Percentiles rank a stretch among this genome's conserved stretches.
Conservation (phyloP, 1,140 invertebrate genomes). For the Aporrectodea caliginosa region DNA sequence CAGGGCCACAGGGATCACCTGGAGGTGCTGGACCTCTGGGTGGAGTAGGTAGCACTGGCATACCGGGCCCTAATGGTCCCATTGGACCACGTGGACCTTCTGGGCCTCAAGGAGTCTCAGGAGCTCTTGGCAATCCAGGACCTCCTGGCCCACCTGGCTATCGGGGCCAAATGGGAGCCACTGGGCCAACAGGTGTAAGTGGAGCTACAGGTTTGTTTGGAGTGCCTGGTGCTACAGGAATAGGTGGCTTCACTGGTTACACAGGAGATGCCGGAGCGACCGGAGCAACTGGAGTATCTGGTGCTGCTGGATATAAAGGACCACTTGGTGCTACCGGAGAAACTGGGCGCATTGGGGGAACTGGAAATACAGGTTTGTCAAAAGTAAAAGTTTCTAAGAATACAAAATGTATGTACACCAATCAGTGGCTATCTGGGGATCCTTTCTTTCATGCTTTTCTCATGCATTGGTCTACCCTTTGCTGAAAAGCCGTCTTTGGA, state of each 20-base stretch:
- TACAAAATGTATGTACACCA: too few relatives aligned
- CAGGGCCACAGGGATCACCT: conserved; percentile 7
- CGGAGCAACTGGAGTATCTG: conserved; percentile 19
- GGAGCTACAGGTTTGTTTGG: conserved; percentile 31
- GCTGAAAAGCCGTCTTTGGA: too few relatives aligned
- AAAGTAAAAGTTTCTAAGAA: too few relatives aligned
- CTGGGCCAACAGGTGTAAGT: not conserved
- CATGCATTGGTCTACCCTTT: too few relatives aligned
- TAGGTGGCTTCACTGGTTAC: conserved; percentile 52
- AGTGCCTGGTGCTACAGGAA: conserved; percentile 30
- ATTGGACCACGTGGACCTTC: not conserved
- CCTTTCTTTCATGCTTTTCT: too few relatives aligned
- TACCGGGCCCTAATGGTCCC: conserved; percentile 33
- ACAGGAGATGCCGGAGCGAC: conserved; percentile 59
- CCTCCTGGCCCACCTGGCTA: not conserved
- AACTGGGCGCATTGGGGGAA: conserved; percentile 75
- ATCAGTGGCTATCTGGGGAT: too few relatives aligned
- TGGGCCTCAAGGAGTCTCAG: conserved; percentile 9
- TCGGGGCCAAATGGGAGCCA: not conserved
- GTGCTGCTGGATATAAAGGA: conserved; percentile 62
- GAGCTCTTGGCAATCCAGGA: not conserved
- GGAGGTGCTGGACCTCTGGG: conserved; percentile 8
- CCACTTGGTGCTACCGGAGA: conserved; percentile 15
- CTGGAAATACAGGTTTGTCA: conserved; percentile 69
- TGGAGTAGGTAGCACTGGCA: conserved; percentile 52